Percentiles rank a stretch among this genome's conserved stretches.
Conservation (phyloP, 2,888 invertebrate species). For the Rhopalosiphum nymphaeae region DNA sequence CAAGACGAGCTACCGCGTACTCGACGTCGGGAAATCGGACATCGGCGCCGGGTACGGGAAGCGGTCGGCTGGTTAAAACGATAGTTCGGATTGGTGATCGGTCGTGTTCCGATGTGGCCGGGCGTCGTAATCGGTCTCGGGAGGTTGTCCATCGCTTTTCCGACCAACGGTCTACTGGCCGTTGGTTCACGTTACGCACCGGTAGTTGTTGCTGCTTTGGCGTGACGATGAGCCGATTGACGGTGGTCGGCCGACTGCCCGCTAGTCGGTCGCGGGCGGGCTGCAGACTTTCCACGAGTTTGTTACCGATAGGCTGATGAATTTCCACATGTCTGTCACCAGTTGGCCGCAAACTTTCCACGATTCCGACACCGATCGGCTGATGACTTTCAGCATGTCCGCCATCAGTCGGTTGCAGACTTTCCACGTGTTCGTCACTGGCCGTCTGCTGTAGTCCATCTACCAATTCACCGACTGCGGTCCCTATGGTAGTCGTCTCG, state of each 20-base stretch:
- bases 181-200: background rate
- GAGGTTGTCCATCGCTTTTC: background rate
- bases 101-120: background rate
- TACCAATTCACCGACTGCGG: background rate
- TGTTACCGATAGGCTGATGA: background rate
- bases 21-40: constrained; percentile 1
- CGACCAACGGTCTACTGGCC: background rate
- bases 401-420: background rate
- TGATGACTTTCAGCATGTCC: background rate
- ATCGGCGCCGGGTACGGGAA: background rate
- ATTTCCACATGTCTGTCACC: background rate
- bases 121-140: too few species aligned
- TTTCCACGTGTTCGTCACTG: background rate
- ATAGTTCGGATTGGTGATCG: background rate
- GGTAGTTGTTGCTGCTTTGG: background rate
- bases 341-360: background rate
- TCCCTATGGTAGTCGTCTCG: background rate
- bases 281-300: background rate
- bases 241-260: background rate
- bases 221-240: background rate
- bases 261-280: background rate
- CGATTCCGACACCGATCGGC: too few species aligned
- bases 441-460: background rate
- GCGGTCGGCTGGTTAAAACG: background rate
- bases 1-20: background rate